A percentile compares a stretch with the other conserved stretches of the same genome.
Conservation (phyloP, 2,113 vertebrate species). For the Leiothrix lutea region DNA sequence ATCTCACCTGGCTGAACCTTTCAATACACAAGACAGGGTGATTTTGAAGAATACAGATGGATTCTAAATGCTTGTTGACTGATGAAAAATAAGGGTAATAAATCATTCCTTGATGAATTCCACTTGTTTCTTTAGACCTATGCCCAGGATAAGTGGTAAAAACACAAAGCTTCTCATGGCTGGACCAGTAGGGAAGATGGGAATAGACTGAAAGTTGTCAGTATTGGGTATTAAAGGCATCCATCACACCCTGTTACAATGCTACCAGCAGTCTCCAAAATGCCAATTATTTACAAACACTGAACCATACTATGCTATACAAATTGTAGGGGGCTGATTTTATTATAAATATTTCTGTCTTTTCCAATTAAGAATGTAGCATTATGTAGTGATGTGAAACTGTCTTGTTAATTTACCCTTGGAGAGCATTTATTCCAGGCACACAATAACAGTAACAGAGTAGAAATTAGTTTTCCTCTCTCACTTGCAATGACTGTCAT, state of each 20-base stretch:
- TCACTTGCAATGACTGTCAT: not conserved
- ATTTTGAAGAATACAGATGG: not conserved
- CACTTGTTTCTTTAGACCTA: not conserved
- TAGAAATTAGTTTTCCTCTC: not conserved
- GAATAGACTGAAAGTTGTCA: not conserved
- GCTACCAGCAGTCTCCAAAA: not conserved
- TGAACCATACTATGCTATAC: not conserved
- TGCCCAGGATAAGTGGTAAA: not conserved
- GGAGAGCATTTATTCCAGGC: not conserved
- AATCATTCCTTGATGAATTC: not conserved
- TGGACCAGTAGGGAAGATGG: not conserved
- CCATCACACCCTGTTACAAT: not conserved
- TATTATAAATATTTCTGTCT: not conserved
- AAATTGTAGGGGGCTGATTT: not conserved
- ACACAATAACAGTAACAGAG: not conserved
- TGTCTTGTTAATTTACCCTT: not conserved
- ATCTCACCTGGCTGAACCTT: not conserved
- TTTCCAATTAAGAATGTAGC: not conserved
- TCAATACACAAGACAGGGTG: not conserved
- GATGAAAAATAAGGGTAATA: not conserved
- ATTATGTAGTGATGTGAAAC: not conserved
- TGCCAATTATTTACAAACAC: constrained; percentile 11
- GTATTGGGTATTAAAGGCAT: not conserved
- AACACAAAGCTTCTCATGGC: not conserved
- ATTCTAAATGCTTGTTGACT: not conserved